Evolutionary conservation across 2,113 vertebrate species (phyloP).

Genomic region (zebrafish (Danio rerio)): GRCz12tu NC_133195.1:26920501-26921000

Average conservation of each 20-base stretch:
- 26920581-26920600: conserved; percentile 28
- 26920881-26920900: conserved; percentile 76
- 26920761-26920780: conserved; percentile 58
- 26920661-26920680: background rate
- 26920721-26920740: conserved; percentile 60
- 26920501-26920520: conserved; percentile 84
- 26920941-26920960: conserved; percentile 55
- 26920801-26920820: conserved; percentile 64
- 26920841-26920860: conserved; percentile 76
- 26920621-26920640: conserved; percentile 43
- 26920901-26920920: conserved; percentile 70
- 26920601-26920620: conserved; percentile 31
- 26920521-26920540: conserved; percentile 72
- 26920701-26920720: conserved; percentile 52
- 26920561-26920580: background rate
- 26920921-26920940: conserved; percentile 63
- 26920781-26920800: conserved; percentile 70
- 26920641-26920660: conserved; percentile 34
- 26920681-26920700: conserved; percentile 9
- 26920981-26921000: conserved; percentile 48
- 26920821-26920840: conserved; percentile 71
- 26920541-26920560: conserved; percentile 64
- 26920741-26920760: conserved; percentile 67
- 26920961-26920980: conserved; percentile 57
- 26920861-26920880: conserved; percentile 66